Evolutionary conservation across 2,113 vertebrate species (phyloP).

Genomic region (Hippolais icterina): DNA sequence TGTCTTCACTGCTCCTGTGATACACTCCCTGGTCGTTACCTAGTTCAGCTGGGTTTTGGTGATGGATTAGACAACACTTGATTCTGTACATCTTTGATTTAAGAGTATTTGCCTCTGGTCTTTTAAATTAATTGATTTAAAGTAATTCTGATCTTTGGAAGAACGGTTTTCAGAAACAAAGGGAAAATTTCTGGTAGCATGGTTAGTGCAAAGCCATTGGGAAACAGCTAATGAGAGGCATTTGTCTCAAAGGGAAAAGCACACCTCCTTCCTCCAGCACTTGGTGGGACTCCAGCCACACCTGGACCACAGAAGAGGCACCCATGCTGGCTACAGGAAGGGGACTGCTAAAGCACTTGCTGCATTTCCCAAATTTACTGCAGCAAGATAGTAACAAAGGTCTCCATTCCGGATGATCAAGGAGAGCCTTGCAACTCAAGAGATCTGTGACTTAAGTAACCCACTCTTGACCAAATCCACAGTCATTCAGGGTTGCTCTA

Average conservation of each 20-base stretch:
- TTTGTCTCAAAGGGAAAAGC: neutral
- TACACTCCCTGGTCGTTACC: neutral
- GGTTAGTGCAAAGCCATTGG: neutral
- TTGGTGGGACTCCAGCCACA: neutral
- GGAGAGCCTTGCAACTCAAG: neutral
- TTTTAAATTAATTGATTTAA: neutral
- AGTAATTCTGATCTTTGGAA: neutral
- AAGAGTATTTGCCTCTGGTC: neutral
- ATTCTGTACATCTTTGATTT: neutral
- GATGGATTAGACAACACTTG: neutral
- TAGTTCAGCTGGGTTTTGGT: neutral
- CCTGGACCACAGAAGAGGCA: neutral
- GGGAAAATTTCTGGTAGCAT: neutral
- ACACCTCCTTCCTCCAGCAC: neutral
- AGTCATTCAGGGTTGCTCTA: neutral
- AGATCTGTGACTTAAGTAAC: neutral
- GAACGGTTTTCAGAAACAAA: neutral
- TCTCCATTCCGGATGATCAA: neutral
- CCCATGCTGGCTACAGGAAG: neutral
- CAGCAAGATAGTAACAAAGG: neutral
- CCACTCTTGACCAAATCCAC: neutral
- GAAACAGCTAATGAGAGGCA: neutral
- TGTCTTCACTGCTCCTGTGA: neutral
- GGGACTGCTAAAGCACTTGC: neutral
- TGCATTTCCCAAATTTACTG: neutral